phyloP scores from a whole-genome alignment of 2,888 invertebrate genomes.

The Salpingus planirostris region DNA sequence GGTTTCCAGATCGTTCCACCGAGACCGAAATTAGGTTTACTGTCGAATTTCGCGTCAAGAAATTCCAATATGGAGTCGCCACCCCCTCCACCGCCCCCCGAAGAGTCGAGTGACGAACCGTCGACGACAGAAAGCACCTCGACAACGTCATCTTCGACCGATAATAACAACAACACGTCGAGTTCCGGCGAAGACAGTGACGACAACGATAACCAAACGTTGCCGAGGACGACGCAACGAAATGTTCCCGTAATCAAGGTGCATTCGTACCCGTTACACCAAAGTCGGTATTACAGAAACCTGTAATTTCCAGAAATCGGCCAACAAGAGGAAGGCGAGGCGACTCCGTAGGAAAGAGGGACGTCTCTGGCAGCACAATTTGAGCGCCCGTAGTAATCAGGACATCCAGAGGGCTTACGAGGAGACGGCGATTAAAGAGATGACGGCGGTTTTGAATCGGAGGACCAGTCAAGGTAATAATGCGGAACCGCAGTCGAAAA shows the following conservation, averaged over 20 bases:
- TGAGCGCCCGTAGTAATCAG: constrained; percentile 77
- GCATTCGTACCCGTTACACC: too few relatives aligned
- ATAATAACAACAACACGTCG: background rate
- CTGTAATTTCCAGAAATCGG: too few relatives aligned
- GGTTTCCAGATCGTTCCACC: constrained; percentile 58
- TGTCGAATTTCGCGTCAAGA: constrained; percentile 39
- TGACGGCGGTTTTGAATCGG: constrained; percentile 52
- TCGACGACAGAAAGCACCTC: constrained; percentile 18
- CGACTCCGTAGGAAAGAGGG: constrained; percentile 37
- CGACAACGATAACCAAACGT: constrained; percentile 33
- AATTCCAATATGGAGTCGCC: constrained; percentile 2
- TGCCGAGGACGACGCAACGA: too few relatives aligned
- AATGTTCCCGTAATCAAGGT: too few relatives aligned
- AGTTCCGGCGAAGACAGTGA: constrained; percentile 26
- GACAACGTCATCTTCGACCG: constrained; percentile 13
- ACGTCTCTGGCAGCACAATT: constrained; percentile 64
- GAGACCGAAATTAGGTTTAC: constrained; percentile 52
- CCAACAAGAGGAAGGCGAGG: too few relatives aligned
- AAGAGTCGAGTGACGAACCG: constrained; percentile 22
- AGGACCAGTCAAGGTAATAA: too few relatives aligned
- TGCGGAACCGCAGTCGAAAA: too few relatives aligned
- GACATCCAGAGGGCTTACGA: constrained; percentile 80
- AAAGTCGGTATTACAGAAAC: too few relatives aligned
- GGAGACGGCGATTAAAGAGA: constrained; percentile 63
- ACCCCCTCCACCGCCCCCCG: constrained; percentile 10